phyloP scores from a whole-genome alignment of 2,888 invertebrate species.

The Lithophane semibrunnea region DNA sequence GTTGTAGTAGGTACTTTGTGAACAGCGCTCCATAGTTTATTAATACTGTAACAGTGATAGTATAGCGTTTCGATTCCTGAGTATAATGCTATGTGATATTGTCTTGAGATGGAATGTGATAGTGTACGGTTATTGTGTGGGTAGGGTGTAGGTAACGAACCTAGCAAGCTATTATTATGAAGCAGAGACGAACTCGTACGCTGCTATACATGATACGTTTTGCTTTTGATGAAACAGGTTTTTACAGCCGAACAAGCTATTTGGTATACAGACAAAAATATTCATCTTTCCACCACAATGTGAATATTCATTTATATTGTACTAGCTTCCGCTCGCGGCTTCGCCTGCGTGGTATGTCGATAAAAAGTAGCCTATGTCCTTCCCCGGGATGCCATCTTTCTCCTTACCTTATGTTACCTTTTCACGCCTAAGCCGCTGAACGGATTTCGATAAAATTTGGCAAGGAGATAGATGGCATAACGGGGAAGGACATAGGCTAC shows the following conservation, averaged over 20 bases:
- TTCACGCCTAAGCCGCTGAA: no score
- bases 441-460: no score
- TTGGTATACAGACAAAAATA: no score
- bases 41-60: conserved; percentile 1
- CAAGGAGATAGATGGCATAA: no score
- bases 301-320: no score
- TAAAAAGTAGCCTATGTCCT: no score
- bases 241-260: not conserved
- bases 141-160: not conserved
- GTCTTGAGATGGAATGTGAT: conserved; percentile 24
- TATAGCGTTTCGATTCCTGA: conserved; percentile 37
- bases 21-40: conserved; percentile 19
- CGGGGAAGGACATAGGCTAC: no score
- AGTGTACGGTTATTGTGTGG: conserved; percentile 9
- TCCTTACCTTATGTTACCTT: no score
- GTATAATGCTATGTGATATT: conserved; percentile 22
- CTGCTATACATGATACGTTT: not conserved
- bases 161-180: not conserved
- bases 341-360: no score
- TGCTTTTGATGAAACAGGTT: not conserved
- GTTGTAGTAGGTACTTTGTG: not conserved
- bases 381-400: no score
- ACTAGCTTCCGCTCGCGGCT: no score
- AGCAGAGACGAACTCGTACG: not conserved
- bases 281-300: no score